Percentiles rank a stretch among this genome's conserved stretches.
Evolutionary conservation across 2,888 invertebrate species (phyloP).

Genomic region (Zhuqinia jingwanae): DNA sequence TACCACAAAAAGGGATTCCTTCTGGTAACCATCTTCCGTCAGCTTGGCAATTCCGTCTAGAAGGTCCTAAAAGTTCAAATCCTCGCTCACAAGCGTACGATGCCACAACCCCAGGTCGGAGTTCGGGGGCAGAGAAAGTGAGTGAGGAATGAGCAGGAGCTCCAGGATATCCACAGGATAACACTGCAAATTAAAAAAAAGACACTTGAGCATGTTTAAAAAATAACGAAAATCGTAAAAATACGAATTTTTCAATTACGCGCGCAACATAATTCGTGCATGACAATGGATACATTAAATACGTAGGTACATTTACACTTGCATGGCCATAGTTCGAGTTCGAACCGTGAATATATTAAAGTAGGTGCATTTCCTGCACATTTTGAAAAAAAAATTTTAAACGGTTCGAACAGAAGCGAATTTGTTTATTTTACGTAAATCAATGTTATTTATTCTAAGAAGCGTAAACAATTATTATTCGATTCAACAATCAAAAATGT

Average conservation of each 20-base stretch:
- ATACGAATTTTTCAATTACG: not conserved
- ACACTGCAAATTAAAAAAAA: constrained; percentile 45
- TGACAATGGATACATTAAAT: too few relatives aligned
- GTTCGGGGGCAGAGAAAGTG: constrained; percentile 85
- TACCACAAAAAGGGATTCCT: constrained; percentile 97
- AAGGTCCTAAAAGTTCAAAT: constrained; percentile 94
- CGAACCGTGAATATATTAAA: too few relatives aligned
- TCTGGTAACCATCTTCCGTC: constrained; percentile 92
- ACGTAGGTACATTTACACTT: too few relatives aligned
- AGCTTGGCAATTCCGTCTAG: constrained; percentile 87
- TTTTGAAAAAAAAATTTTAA: too few relatives aligned
- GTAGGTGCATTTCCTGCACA: too few relatives aligned
- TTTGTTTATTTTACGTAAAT: not conserved
- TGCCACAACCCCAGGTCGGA: constrained; percentile 88
- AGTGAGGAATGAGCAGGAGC: constrained; percentile 93
- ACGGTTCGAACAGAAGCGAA: too few relatives aligned
- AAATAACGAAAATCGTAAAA: not conserved
- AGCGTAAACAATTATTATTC: not conserved
- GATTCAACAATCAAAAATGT: not conserved
- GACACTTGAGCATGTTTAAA: too few relatives aligned
- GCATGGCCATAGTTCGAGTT: too few relatives aligned
- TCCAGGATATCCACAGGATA: constrained; percentile 91
- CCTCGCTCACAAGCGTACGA: constrained; percentile 92
- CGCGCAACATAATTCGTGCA: too few relatives aligned
- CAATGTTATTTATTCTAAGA: not conserved